Evolutionary conservation across 2,113 vertebrate species (phyloP).

Genomic region (Stictonetta naevosa): DNA sequence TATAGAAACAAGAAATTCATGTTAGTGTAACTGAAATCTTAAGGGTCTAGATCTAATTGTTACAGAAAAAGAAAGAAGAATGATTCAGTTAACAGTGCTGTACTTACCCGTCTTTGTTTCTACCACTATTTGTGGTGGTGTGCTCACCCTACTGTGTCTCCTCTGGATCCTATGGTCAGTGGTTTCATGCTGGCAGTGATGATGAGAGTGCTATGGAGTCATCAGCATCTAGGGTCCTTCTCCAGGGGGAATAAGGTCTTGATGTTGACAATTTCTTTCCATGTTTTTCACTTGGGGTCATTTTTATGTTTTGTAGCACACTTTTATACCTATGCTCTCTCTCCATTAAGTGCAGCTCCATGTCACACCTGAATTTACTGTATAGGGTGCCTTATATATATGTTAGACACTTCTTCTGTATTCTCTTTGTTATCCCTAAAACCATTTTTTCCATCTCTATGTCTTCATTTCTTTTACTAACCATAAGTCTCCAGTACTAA

Average conservation of each 20-base stretch:
- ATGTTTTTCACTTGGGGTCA: not conserved
- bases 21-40: not conserved
- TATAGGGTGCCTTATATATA: not conserved
- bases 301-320: not conserved
- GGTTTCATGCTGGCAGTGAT: not conserved
- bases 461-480: not conserved
- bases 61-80: not conserved
- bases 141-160: not conserved
- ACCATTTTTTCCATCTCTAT: not conserved
- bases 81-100: not conserved
- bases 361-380: not conserved
- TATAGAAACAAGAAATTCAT: not conserved
- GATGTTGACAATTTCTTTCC: not conserved
- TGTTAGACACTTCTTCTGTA: not conserved
- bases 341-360: not conserved
- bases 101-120: not conserved
- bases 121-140: not conserved
- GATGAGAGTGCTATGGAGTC: not conserved
- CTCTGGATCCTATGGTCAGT: not conserved
- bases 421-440: not conserved
- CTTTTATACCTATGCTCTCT: not conserved
- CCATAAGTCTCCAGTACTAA: not conserved
- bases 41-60: not conserved
- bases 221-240: not conserved
- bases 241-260: not conserved